Percentiles rank a stretch among this genome's conserved stretches.
These are phyloP conservation scores for Uria lomvia DNA, from an alignment of 2,113 vertebrate species.

Conservation along the genomic window DNA sequence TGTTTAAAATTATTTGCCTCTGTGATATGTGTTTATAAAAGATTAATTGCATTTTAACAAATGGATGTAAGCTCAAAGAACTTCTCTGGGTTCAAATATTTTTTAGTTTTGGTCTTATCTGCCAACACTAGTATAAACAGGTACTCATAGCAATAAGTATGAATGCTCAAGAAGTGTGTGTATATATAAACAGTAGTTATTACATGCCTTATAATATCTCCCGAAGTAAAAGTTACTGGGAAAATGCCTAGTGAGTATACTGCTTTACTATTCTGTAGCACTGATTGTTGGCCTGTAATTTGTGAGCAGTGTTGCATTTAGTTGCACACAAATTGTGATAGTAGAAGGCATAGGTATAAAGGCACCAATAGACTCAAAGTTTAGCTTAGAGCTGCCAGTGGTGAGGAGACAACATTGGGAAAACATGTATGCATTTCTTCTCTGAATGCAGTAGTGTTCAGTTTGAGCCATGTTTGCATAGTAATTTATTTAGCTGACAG, in stretches of 20 bases:
- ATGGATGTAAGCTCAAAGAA: background rate
- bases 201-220: background rate
- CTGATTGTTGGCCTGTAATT: background rate
- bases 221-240: background rate
- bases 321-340: background rate
- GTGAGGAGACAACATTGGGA: background rate
- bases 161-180: background rate
- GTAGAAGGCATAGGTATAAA: background rate
- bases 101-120: background rate
- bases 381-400: background rate
- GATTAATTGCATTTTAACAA: background rate
- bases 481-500: background rate
- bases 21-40: background rate
- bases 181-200: background rate
- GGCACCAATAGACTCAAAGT: background rate
- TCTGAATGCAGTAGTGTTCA: background rate
- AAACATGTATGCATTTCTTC: background rate
- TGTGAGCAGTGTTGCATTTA: background rate
- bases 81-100: background rate
- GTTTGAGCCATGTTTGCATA: background rate
- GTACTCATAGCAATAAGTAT: accelerated
- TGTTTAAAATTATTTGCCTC: background rate
- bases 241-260: background rate
- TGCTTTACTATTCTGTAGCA: background rate
- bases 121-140: background rate